These are phyloP conservation scores for Tetragnatha versicolor DNA, from an alignment of 1,140 invertebrate genomes.

Conservation along the genomic window DNA sequence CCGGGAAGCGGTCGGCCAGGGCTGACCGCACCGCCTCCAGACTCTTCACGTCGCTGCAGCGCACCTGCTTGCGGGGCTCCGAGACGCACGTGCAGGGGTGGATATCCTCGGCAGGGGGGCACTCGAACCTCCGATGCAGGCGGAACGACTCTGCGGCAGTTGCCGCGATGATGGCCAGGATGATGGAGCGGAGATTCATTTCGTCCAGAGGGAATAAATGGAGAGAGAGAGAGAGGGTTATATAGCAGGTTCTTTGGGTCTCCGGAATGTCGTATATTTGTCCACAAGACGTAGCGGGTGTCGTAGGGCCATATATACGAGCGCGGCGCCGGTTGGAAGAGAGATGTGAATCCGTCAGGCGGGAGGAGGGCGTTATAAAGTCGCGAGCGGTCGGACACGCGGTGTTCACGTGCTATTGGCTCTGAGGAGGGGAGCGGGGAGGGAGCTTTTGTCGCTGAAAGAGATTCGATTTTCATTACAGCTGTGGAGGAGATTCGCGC, in stretches of 20 bases:
- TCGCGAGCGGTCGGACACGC: not conserved
- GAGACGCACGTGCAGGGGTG: slow-evolving; percentile 19
- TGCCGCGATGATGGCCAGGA: not conserved
- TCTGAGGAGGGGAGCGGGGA: not conserved
- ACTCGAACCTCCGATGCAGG: slow-evolving; percentile 6
- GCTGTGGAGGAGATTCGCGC: too few relatives aligned
- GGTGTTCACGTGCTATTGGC: slow-evolving; percentile 41
- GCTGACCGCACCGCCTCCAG: slow-evolving; percentile 12
- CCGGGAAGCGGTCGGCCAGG: slow-evolving; percentile 6
- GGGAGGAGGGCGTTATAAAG: slow-evolving; percentile 20
- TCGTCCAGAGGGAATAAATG: not conserved
- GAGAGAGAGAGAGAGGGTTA: not conserved
- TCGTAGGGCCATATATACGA: slow-evolving; percentile 31
- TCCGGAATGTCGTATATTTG: slow-evolving; percentile 40
- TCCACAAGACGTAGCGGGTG: slow-evolving; percentile 22
- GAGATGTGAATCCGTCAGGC: slow-evolving; percentile 5
- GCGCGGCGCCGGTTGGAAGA: too few relatives aligned
- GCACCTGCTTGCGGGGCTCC: slow-evolving; percentile 2
- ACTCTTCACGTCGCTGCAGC: slow-evolving; percentile 26
- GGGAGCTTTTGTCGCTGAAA: too few relatives aligned
- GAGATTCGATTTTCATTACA: too few relatives aligned
- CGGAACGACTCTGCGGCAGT: not conserved
- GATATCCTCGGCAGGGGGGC: slow-evolving; percentile 22
- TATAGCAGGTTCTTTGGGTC: slow-evolving; percentile 40
- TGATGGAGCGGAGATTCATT: not conserved